These are phyloP conservation scores for Lamprotornis superbus DNA, from an alignment of 2,113 vertebrate genomes.

Conservation along the genomic window DNA sequence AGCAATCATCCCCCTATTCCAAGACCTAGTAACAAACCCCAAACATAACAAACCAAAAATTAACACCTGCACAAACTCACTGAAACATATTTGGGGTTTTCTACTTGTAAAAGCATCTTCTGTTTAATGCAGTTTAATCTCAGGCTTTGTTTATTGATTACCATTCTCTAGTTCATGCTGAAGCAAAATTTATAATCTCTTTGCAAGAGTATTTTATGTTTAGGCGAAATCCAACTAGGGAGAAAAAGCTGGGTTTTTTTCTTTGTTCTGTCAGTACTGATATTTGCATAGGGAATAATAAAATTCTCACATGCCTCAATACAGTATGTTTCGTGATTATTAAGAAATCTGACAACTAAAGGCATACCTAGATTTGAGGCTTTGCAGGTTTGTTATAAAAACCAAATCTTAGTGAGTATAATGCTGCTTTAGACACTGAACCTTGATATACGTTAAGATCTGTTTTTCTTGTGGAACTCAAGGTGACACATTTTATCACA, in stretches of 20 bases:
- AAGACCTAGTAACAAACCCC: not conserved
- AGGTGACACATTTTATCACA: not conserved
- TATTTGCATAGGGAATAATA: not conserved
- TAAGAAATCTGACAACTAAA: not conserved
- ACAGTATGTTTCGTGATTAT: not conserved
- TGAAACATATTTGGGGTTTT: not conserved
- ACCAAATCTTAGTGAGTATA: not conserved
- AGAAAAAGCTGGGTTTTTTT: not conserved
- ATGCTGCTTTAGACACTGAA: not conserved
- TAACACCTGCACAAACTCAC: not conserved
- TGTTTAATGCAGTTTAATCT: not conserved
- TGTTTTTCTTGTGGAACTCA: not conserved
- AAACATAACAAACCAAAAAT: not conserved
- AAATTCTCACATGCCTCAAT: not conserved
- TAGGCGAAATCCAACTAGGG: not conserved
- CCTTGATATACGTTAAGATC: not conserved
- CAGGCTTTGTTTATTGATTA: not conserved
- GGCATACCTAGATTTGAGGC: not conserved
- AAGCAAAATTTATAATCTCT: not conserved
- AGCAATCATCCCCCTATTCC: not conserved
- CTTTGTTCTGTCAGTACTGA: not conserved
- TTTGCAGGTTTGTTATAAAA: not conserved
- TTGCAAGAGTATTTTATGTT: not conserved
- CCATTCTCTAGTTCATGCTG: not conserved
- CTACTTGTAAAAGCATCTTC: not conserved